phyloP scores from a whole-genome alignment of 2,888 invertebrate genomes.

The Dynastes tityus region DNA sequence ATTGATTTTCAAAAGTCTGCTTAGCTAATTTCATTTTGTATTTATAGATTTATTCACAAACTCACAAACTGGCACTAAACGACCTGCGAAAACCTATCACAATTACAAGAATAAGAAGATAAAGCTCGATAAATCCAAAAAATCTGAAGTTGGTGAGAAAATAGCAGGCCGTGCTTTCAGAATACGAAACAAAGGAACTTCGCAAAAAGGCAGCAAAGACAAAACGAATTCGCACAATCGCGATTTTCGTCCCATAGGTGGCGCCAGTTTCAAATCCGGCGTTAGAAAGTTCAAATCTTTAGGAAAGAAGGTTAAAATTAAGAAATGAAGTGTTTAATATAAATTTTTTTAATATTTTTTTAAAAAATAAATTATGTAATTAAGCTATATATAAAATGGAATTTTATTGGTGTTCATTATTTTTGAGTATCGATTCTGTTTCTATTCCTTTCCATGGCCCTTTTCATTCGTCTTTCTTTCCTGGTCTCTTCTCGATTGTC shows the following conservation, averaged over 20 bases:
- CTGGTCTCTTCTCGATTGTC: constrained; percentile 78
- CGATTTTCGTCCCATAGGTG: constrained; percentile 65
- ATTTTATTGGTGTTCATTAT: constrained; percentile 48
- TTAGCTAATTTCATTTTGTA: constrained; percentile 18
- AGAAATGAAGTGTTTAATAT: background rate
- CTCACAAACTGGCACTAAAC: constrained; percentile 56
- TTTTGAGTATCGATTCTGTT: constrained; percentile 61
- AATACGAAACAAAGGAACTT: constrained; percentile 33
- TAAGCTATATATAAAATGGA: constrained; percentile 22
- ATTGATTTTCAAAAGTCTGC: background rate
- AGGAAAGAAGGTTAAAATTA: constrained; percentile 9
- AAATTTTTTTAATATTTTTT: constrained; percentile 9
- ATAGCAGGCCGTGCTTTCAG: constrained; percentile 45
- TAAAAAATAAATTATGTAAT: constrained; percentile 32
- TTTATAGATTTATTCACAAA: constrained; percentile 62
- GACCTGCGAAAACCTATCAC: constrained; percentile 57
- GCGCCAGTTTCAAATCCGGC: constrained; percentile 42
- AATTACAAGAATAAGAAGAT: constrained; percentile 61
- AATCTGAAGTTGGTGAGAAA: background rate
- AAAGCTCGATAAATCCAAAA: constrained; percentile 55
- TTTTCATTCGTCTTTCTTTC: constrained; percentile 74
- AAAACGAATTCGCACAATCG: constrained; percentile 63
- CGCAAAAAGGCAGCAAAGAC: constrained; percentile 55
- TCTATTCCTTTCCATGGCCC: constrained; percentile 64
- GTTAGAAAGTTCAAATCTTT: constrained; percentile 37